Conservation (phyloP, 2,888 invertebrate genomes). For the Spilosoma lubricipeda region DNA sequence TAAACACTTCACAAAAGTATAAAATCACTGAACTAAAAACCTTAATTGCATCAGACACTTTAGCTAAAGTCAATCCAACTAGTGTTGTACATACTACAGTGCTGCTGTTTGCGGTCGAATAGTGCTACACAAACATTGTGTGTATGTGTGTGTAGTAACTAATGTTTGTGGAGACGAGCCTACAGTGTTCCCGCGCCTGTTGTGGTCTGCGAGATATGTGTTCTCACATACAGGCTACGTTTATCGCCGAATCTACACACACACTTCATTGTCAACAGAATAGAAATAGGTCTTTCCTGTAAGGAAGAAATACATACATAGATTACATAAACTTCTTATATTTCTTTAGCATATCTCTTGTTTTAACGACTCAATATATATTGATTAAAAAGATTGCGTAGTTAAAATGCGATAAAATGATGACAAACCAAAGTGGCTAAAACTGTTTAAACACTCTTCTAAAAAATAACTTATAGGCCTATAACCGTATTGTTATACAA, state of each 20-base stretch:
- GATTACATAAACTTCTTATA: neutral
- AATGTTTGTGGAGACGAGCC: constrained; percentile 65
- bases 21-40: neutral
- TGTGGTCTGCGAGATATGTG: constrained; percentile 36
- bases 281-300: no score
- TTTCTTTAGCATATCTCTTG: neutral
- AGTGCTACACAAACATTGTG: constrained; percentile 40
- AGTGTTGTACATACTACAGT: constrained; percentile 45
- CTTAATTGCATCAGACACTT: constrained; percentile 12
- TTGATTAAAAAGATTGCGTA: no score
- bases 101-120: constrained; percentile 51
- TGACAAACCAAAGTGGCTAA: no score
- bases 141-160: constrained; percentile 42
- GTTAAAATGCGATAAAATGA: no score
- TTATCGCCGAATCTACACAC: neutral
- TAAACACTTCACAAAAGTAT: neutral
- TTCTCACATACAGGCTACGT: constrained; percentile 48
- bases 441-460: no score
- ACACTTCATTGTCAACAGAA: neutral
- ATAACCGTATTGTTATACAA: no score
- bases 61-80: constrained; percentile 34
- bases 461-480: no score
- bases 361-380: neutral
- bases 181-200: constrained; percentile 59
- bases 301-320: no score